A percentile compares a stretch with the other conserved stretches of the same genome.
These are phyloP conservation scores for Listronotus oregonensis DNA, from an alignment of 1,140 invertebrate species.

Conservation along the genomic window DNA sequence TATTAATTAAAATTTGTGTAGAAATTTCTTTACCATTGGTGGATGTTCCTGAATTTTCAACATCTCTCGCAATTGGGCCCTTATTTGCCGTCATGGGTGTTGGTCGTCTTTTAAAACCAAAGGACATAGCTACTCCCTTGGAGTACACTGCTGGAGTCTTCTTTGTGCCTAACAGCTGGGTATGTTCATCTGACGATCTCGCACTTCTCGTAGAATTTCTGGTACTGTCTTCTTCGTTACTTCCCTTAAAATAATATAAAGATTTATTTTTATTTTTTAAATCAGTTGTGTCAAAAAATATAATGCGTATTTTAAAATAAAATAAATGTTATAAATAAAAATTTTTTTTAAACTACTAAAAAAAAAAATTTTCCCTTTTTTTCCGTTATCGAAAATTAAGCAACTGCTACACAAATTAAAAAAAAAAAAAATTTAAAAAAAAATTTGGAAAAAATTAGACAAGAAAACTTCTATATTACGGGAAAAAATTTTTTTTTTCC, in stretches of 20 bases:
- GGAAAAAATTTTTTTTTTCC: too few species aligned
- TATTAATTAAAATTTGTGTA: not conserved
- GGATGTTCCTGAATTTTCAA: constrained; percentile 1
- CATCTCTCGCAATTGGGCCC: not conserved
- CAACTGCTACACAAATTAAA: too few species aligned
- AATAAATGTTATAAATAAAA: too few species aligned
- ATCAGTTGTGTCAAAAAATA: too few species aligned
- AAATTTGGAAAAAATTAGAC: too few species aligned
- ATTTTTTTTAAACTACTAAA: too few species aligned
- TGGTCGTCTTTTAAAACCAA: constrained; percentile 68
- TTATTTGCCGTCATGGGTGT: constrained; percentile 23
- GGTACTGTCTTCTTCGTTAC: not conserved
- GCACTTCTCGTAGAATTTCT: constrained; percentile 1
- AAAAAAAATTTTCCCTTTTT: too few species aligned
- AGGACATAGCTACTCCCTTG: constrained; percentile 70
- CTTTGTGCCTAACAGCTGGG: constrained; percentile 16
- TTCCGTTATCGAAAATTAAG: too few species aligned
- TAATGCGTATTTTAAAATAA: too few species aligned
- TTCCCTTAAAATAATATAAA: not conserved
- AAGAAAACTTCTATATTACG: too few species aligned
- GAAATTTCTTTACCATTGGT: not conserved
- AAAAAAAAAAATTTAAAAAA: too few species aligned
- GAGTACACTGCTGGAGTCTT: constrained; percentile 55
- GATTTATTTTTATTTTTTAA: too few species aligned
- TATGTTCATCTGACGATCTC: not conserved